These are phyloP conservation scores for Lacerta agilis DNA, from an alignment of 2,797 vertebrate genomes.

Conservation along the genomic window DNA sequence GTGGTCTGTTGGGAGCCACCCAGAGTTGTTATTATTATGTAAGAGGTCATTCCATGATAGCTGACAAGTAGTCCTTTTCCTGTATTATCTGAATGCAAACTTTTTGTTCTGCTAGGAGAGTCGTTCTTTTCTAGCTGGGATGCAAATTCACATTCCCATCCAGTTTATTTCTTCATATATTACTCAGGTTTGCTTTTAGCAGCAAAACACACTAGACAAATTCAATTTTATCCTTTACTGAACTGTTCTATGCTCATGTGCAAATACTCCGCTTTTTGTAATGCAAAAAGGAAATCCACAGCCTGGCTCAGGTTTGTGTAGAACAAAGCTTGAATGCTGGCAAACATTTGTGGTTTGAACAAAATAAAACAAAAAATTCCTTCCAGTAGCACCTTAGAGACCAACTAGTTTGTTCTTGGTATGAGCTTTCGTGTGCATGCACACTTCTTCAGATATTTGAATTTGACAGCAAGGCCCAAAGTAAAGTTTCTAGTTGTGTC, in stretches of 20 bases:
- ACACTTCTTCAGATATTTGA: no score
- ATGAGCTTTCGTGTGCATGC: no score
- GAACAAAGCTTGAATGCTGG: background rate
- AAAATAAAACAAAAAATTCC: no score
- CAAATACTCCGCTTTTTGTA: background rate
- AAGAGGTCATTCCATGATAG: background rate
- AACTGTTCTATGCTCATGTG: slow-evolving; percentile 8
- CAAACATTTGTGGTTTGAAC: background rate
- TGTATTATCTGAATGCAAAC: background rate
- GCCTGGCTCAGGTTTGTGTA: background rate
- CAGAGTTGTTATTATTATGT: no score
- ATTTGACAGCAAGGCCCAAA: background rate
- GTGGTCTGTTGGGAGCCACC: no score
- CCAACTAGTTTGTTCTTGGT: no score
- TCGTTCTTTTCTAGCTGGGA: background rate
- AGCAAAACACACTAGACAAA: slow-evolving; percentile 2
- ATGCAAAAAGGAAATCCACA: background rate
- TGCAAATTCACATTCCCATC: background rate
- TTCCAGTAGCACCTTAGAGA: no score
- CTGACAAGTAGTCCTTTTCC: background rate
- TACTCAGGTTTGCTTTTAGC: background rate
- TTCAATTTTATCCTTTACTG: slow-evolving; percentile 22
- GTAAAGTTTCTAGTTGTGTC: background rate
- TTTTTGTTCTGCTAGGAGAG: background rate
- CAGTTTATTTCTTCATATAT: background rate